Base-by-base conservation (phyloP, 2,113 vertebrate genomes). In the Rhinopithecus roxellana region DNA sequence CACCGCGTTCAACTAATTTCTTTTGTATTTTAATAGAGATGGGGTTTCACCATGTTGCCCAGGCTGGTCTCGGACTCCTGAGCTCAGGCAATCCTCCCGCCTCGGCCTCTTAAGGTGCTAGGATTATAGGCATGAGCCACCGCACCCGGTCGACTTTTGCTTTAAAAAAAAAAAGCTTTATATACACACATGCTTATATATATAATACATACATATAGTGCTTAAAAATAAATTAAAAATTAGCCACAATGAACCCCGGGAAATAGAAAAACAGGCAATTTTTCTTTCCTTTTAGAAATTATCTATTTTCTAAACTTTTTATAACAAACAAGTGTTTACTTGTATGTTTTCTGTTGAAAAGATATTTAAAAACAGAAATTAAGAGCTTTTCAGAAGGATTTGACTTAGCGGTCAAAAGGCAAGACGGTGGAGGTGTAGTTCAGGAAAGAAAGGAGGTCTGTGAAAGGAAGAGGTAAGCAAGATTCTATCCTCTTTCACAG, bases 391-490 rank as follows among this genome's bases (percentile, higher is more conserved):
- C 43, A 45, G 57, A 67, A 45, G 40, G 32, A 30, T 78, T 72
- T 75, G 52, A 10, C 3, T 18, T 6, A 30, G n/a, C 2, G 35
- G 35, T 55, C 32, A 11, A 6, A 84, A 45, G n/a, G 18, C 27
- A 64, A 67, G 48, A 16, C 0, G 2, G 48, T 57, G 12, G 22
- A 82, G 1, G 40, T 80, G 35, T n/a, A 38, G 57, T 27, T 52
- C 0, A 5, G 5, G 48, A 27, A n/a, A 45, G n/a, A 10, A 22
- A 78, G 32, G 38, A 50, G 8, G 12, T 43, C 27, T 45, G 32
- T 40, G 0, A 5, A 22, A 30, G 57, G 55, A 12, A 52, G 0
- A 0, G 11, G 17, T 3, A 1, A 27, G 0, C 5, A 4, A 10
- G 25, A 70, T 88, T n/a, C 25, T 40, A 40, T 30, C 67, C 72